Percentiles rank a stretch among this genome's conserved stretches.
phyloP scores from a whole-genome alignment of 1,140 invertebrate genomes.

The Macrocentrus cingulum region DNA sequence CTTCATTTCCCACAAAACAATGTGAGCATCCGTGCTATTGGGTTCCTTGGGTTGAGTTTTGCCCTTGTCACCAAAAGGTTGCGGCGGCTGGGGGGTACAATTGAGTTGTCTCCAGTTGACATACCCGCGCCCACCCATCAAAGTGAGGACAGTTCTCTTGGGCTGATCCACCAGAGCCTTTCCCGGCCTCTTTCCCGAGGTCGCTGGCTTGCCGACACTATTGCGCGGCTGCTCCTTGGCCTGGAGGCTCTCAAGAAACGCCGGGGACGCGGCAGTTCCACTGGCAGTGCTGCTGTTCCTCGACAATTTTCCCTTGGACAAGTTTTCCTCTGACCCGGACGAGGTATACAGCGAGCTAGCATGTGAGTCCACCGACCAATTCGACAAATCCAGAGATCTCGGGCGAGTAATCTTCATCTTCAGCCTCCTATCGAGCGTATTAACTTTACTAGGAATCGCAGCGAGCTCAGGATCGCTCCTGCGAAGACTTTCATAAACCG shows the following conservation, averaged over 20 bases:
- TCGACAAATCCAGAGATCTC: conserved; percentile 79
- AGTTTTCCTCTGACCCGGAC: conserved; percentile 79
- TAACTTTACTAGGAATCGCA: conserved; percentile 77
- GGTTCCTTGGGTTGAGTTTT: conserved; percentile 58
- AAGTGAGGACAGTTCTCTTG: conserved; percentile 76
- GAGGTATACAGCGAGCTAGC: conserved; percentile 79
- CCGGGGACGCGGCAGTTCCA: too few species aligned
- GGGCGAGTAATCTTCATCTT: conserved; percentile 79
- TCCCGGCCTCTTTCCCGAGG: conserved; percentile 29
- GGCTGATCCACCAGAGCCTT: conserved; percentile 59
- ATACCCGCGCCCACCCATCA: conserved; percentile 87
- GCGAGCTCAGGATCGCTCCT: conserved; percentile 81
- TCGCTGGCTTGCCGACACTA: background rate
- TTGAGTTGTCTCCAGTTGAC: conserved; percentile 74
- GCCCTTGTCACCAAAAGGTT: conserved; percentile 46
- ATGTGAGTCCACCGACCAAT: conserved; percentile 85
- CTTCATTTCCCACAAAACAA: conserved; percentile 89
- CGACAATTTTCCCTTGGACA: conserved; percentile 69
- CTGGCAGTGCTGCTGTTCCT: conserved; percentile 73
- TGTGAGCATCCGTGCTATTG: conserved; percentile 79
- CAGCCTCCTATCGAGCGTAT: conserved; percentile 75
- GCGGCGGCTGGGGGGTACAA: conserved; percentile 22
- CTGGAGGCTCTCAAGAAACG: too few species aligned
- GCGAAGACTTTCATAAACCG: conserved; percentile 73
- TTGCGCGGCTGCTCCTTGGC: too few species aligned